Conservation (phyloP, 2,797 vertebrate species). For the Galagoides demidoff region DNA sequence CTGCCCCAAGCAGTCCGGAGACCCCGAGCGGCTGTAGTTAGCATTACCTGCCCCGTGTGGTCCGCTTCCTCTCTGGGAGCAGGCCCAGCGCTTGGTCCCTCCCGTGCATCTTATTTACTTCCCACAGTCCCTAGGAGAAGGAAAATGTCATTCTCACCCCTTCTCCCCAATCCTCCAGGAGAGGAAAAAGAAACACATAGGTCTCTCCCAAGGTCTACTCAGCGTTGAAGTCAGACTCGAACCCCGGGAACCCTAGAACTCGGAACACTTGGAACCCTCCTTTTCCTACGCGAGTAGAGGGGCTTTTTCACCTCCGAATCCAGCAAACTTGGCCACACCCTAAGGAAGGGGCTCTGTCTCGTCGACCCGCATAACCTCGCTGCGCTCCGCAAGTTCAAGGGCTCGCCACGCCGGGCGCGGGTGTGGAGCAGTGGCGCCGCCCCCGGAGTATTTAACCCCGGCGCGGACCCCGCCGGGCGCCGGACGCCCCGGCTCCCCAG, state of each 20-base stretch:
- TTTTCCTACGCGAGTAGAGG: background rate
- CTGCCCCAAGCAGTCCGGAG: background rate
- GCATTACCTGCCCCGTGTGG: background rate
- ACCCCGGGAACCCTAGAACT: background rate
- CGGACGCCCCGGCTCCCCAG: background rate
- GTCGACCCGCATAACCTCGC: fast-evolving
- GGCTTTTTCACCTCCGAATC: background rate
- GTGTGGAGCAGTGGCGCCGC: conserved; percentile 17
- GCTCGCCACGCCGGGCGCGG: background rate
- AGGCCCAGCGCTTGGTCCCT: background rate
- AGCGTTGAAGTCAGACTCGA: background rate
- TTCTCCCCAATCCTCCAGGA: background rate
- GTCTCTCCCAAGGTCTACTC: background rate
- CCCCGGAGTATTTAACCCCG: conserved; percentile 49
- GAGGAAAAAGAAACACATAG: background rate
- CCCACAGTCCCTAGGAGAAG: background rate
- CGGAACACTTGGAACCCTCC: background rate
- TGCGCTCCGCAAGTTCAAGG: background rate
- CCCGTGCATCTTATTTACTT: background rate
- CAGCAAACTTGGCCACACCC: conserved; percentile 10
- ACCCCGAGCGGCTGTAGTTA: fast-evolving
- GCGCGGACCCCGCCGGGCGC: background rate
- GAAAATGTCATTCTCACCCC: background rate
- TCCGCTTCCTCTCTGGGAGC: background rate
- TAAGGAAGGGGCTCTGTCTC: background rate